phyloP scores from a whole-genome alignment of 2,888 invertebrate genomes.

The Caenorhabditis sp. region DNA sequence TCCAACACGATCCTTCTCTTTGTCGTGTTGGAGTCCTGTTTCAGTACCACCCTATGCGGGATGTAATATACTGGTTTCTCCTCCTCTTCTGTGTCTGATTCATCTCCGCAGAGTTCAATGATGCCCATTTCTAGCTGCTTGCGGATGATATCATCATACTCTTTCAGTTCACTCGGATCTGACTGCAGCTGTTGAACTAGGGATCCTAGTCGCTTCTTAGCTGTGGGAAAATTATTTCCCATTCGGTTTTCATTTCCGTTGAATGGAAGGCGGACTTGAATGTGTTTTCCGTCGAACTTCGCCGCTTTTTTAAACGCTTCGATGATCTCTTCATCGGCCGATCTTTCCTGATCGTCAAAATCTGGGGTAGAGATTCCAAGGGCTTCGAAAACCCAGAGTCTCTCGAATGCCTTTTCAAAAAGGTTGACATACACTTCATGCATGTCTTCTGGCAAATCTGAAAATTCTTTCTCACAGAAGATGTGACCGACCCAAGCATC shows the following conservation, averaged over 20 bases:
- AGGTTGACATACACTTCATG: not conserved
- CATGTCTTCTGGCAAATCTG: too few species aligned
- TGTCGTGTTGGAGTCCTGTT: conserved; percentile 35
- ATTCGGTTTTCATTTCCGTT: not conserved
- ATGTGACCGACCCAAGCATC: too few species aligned
- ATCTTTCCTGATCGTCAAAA: not conserved
- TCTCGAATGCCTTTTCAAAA: not conserved
- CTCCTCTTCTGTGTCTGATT: not conserved
- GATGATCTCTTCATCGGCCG: not conserved
- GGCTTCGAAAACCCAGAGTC: not conserved
- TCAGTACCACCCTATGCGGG: conserved; percentile 59
- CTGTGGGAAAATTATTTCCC: not conserved
- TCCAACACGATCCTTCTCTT: conserved; percentile 67
- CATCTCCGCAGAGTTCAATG: conserved; percentile 27
- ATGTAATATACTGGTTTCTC: conserved; percentile 54
- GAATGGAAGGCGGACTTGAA: not conserved
- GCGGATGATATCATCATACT: not conserved
- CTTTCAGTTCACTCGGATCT: not conserved
- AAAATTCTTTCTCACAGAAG: too few species aligned
- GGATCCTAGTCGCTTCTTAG: not conserved
- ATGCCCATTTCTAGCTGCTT: conserved; percentile 10
- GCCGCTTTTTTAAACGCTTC: not conserved
- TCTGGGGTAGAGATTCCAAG: not conserved
- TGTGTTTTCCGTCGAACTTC: not conserved
- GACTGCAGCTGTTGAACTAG: not conserved